Conservation (phyloP, 2,888 invertebrate genomes). For the Chrysolina oricalcia region DNA sequence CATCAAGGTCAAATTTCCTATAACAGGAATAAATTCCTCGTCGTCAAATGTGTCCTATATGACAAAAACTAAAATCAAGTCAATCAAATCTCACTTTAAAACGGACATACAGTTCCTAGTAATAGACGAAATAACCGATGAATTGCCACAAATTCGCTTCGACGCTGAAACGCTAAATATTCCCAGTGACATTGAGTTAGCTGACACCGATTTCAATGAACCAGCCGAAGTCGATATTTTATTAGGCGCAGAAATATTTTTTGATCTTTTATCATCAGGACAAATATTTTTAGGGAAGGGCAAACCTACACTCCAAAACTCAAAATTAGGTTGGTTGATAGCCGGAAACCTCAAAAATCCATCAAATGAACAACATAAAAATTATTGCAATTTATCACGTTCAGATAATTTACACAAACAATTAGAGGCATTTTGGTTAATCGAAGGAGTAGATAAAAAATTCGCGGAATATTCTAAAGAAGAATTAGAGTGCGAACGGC, state of each 20-base stretch:
- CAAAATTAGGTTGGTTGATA: slow-evolving; percentile 37
- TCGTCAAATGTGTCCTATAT: slow-evolving; percentile 17
- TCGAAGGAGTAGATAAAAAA: too few relatives aligned
- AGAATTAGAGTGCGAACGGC: too few relatives aligned
- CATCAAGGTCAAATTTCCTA: slow-evolving; percentile 4
- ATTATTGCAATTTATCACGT: too few relatives aligned
- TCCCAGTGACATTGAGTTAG: slow-evolving; percentile 28
- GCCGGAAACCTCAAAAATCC: slow-evolving; percentile 12
- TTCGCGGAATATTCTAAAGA: too few relatives aligned
- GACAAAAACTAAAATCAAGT: not conserved
- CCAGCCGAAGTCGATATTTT: slow-evolving; percentile 24
- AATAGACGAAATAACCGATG: too few relatives aligned
- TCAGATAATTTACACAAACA: too few relatives aligned
- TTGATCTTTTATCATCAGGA: slow-evolving; percentile 16
- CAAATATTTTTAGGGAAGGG: slow-evolving; percentile 5
- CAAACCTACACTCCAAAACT: slow-evolving; percentile 24
- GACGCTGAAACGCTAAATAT: slow-evolving; percentile 30
- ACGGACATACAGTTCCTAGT: too few relatives aligned
- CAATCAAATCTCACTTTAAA: too few relatives aligned
- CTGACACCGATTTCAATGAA: slow-evolving; percentile 26
- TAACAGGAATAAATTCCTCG: slow-evolving; percentile 15
- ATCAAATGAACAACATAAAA: not conserved
- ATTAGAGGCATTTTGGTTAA: too few relatives aligned
- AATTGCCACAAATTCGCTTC: too few relatives aligned
- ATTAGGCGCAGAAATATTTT: too few relatives aligned